Evolutionary conservation across 2,113 vertebrate genomes (phyloP), one percentile per base, ranked within the genome.

Genomic region (Syngnathoides biaculeatus): DNA sequence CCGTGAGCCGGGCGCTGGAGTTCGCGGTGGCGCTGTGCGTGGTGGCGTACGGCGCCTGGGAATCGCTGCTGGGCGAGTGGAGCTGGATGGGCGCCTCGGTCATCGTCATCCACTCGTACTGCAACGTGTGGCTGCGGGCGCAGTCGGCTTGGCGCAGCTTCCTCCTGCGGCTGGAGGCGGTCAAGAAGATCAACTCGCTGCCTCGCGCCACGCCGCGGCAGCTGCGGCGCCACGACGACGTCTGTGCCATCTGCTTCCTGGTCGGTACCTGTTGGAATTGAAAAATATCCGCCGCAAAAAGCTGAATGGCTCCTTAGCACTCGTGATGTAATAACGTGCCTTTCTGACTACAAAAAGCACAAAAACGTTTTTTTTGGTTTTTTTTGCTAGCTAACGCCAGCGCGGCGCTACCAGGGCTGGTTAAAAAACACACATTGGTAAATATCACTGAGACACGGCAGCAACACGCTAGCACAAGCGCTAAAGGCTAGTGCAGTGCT

Each of bases 171-270:
- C 90, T 91, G 17, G 92, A 94, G 75, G 94, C 94, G 0, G 92
- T 93, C n/a, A 89, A 90, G 68, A 95, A 94, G 86, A 94, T 95
- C 84, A 89, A 77, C 84, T 90, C 89, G 1, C 83, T 95, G 42
- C 92, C 92, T 19, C 64, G 68, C 42, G 94, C 94, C 61, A 92
- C 91, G 0, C 40, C 79, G 0, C 67, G 82, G 48, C 93, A 95
- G 82, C 91, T 95, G 72, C 80, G 56, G 77, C 79, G 76, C 0
- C 91, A 93, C 75, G 75, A 92, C 0, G 94, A 95, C 1, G 89
- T 95, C 53, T 95, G 94, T 0, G 90, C 94, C 86, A 95, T 95
- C 84, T 95, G 94, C 78, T 95, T 94, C 81, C 94, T 95, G 94
- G 94, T 95, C 12, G 79, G 90, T 67, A 2, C 15, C 45, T 1